These are phyloP conservation scores for Rhynchomys soricoides DNA, from an alignment of 2,113 vertebrate species.

Conservation along the genomic window DNA sequence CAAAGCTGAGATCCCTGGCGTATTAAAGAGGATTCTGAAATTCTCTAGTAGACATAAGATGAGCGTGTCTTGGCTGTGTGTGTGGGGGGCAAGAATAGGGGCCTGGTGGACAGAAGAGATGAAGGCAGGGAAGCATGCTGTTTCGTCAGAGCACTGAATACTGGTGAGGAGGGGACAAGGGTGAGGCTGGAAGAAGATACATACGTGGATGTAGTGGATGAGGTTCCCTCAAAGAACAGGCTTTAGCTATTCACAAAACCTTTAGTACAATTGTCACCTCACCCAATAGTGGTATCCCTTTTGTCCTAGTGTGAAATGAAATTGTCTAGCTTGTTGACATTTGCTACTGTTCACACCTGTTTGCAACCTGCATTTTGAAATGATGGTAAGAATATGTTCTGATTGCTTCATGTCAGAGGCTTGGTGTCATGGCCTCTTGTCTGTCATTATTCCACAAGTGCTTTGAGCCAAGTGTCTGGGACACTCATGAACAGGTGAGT, in stretches of 20 bases:
- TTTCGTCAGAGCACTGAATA: background rate
- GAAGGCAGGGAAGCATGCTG: background rate
- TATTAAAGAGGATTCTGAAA: background rate
- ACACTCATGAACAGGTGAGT: slow-evolving; percentile 35
- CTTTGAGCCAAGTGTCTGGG: background rate
- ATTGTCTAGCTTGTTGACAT: background rate
- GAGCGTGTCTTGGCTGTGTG: background rate
- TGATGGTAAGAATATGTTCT: slow-evolving; percentile 46
- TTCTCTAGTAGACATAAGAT: background rate
- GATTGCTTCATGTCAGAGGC: slow-evolving; percentile 43
- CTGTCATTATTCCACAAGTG: background rate
- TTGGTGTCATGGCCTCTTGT: background rate
- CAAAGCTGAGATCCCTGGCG: background rate
- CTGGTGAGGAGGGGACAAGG: background rate
- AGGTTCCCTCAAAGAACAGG: background rate
- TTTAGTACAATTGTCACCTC: background rate
- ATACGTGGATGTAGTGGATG: background rate
- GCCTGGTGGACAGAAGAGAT: background rate
- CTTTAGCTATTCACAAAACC: background rate
- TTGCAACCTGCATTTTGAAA: slow-evolving; percentile 37
- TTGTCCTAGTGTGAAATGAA: slow-evolving; percentile 8
- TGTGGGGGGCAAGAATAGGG: background rate
- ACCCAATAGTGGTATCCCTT: background rate
- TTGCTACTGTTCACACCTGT: background rate
- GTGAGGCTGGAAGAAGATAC: background rate